Percentiles rank a stretch among this genome's conserved stretches.
Conservation (phyloP, 2,888 invertebrate genomes). For the Biston betularia region DNA sequence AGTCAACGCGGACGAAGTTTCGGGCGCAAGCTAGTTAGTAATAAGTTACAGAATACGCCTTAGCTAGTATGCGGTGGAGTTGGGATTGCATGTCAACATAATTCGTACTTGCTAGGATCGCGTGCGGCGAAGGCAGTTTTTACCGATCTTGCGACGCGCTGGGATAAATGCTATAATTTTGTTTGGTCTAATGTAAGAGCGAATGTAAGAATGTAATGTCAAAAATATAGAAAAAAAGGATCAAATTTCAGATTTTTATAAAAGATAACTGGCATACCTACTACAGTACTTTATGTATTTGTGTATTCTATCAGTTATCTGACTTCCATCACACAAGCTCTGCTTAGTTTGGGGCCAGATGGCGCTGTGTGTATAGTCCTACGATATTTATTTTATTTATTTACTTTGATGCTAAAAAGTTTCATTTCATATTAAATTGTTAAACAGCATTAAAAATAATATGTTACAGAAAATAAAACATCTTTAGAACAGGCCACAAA, state of each 20-base stretch:
- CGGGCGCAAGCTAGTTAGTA: not conserved
- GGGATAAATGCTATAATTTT: constrained; percentile 51
- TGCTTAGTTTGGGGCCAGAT: too few relatives aligned
- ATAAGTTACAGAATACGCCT: constrained; percentile 4
- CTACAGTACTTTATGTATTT: too few relatives aligned
- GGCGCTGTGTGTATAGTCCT: too few relatives aligned
- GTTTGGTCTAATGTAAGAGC: constrained; percentile 44
- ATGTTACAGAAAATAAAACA: constrained; percentile 5
- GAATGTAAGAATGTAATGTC: not conserved
- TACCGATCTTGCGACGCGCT: constrained; percentile 53
- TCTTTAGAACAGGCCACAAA: constrained; percentile 5
- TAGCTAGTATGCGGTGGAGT: constrained; percentile 4
- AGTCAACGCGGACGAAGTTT: too few relatives aligned
- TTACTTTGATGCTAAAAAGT: too few relatives aligned
- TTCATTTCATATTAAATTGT: not conserved
- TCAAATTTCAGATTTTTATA: too few relatives aligned
- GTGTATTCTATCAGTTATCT: too few relatives aligned
- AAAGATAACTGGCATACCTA: not conserved
- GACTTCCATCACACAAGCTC: too few relatives aligned
- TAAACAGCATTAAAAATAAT: not conserved
- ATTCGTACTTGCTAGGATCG: constrained; percentile 46
- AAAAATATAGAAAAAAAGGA: too few relatives aligned
- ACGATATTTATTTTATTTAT: too few relatives aligned
- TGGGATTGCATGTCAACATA: constrained; percentile 23
- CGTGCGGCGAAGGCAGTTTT: constrained; percentile 53